Percentiles rank a stretch among this genome's conserved stretches.
Conservation (phyloP, 2,113 vertebrate genomes). For the Lamprologus sp. region DNA sequence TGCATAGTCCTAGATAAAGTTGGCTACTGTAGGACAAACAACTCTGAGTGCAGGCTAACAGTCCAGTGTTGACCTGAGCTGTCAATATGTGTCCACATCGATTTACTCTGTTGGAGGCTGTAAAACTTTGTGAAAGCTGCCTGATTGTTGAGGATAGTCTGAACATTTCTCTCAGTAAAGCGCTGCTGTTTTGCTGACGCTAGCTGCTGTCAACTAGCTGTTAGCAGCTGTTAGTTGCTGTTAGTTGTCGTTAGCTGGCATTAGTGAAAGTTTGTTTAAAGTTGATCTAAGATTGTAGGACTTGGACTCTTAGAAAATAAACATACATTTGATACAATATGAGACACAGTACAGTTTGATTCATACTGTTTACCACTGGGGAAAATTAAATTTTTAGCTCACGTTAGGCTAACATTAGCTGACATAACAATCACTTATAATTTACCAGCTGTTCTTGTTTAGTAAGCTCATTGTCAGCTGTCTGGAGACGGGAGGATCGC, state of each 20-base stretch:
- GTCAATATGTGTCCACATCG: background rate
- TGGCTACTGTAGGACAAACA: background rate
- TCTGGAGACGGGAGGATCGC: background rate
- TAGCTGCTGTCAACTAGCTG: background rate
- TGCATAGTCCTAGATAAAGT: background rate
- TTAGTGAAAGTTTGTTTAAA: background rate
- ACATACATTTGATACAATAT: background rate
- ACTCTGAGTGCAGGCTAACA: background rate
- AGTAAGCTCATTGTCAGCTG: background rate
- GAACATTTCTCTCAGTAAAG: background rate
- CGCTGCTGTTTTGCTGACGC: background rate
- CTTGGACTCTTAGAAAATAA: background rate
- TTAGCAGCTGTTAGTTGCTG: background rate
- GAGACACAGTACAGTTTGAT: background rate
- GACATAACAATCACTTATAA: background rate
- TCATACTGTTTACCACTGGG: background rate
- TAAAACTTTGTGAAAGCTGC: background rate
- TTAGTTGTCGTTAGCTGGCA: background rate
- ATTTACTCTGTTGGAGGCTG: background rate
- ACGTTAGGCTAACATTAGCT: background rate
- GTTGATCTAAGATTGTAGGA: background rate
- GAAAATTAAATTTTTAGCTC: background rate
- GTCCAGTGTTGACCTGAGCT: background rate
- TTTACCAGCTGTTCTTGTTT: background rate
- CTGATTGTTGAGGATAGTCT: background rate